Base-by-base conservation (phyloP, 2,797 vertebrate genomes). In the Sternarchorhynchus goeldii region DNA sequence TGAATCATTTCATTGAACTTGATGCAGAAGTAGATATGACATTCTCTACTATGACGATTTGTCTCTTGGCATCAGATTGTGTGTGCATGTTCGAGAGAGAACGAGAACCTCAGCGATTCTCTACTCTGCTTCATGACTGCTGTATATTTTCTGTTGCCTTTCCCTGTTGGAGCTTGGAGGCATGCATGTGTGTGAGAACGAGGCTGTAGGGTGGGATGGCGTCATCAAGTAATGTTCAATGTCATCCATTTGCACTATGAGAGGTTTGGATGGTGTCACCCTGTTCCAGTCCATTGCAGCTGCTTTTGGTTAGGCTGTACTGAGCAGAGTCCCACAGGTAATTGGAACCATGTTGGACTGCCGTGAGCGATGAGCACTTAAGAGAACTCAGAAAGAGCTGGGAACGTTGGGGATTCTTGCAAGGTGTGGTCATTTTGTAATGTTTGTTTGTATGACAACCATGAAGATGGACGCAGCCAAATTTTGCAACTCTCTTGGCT, bases 391-490 rank as follows among this genome's bases (percentile, higher is more conserved):
- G 70, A 66, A 29, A 50, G 60, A 59, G 63, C 63, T 75, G 41
- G 59, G 71, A 63, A 75, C 31, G 20, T 80, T 39, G 66, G 65
- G 55, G 41, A 77, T 63, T 70, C 53, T 31, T 45, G 21, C 6
- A 64, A 70, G 78, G 21, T 0, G 53, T 73, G 57, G 67, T 50
- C 10, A 67, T 73, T 73, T 6, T 18, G 8, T 17, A 72, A 60
- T 76, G 73, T 85, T 85, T 82, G 72, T 82, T 82, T 81, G 70
- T 60, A 73, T 59, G 62, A 66, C 21, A 64, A 58, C 73, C 62
- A 81, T 81, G 81, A 78, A 76, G 63, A 82, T 69, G 70, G 76
- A 81, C 32, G 39, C 45, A 64, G 45, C 59, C 25, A 34, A 57
- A 32, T 65, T 75, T 75, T 45, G 34, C 32, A 75, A n/a, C 32